A percentile compares a stretch with the other conserved stretches of the same genome.
These are phyloP conservation scores for Tenthredo notha DNA, from an alignment of 2,888 invertebrate genomes.

Conservation along the genomic window DNA sequence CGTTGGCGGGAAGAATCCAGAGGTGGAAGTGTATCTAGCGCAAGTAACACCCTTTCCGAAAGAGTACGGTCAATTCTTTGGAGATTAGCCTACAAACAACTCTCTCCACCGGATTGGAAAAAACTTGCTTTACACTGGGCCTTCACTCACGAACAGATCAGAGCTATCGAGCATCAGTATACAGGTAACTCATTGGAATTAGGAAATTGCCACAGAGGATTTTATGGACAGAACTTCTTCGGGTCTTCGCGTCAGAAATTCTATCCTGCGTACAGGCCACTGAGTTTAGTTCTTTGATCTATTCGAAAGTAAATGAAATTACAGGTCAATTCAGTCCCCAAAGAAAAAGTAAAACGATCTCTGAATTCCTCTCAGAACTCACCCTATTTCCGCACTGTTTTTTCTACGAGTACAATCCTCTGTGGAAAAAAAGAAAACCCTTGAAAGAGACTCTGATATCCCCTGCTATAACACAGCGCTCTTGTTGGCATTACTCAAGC, in stretches of 20 bases:
- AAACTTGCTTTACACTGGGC: slow-evolving; percentile 84
- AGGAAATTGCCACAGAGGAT: neutral
- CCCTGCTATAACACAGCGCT: neutral
- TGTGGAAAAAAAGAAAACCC: neutral
- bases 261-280: neutral
- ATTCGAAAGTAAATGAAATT: neutral
- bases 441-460: neutral
- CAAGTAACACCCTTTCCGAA: slow-evolving; percentile 72
- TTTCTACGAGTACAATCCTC: neutral
- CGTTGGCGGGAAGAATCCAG: slow-evolving; percentile 69
- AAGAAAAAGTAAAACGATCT: neutral
- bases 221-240: neutral
- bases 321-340: neutral
- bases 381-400: neutral
- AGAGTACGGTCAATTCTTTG: slow-evolving; percentile 79
- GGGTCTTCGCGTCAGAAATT: neutral
- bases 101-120: slow-evolving; percentile 84
- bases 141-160: slow-evolving; percentile 85
- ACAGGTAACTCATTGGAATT: slow-evolving; percentile 79
- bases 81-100: slow-evolving; percentile 82
- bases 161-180: slow-evolving; percentile 86
- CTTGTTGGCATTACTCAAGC: neutral
- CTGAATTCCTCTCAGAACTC: neutral
- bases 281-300: neutral
- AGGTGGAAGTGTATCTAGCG: slow-evolving; percentile 64